These are phyloP conservation scores for Saturnia pavonia DNA, from an alignment of 2,888 invertebrate genomes.

Conservation along the genomic window DNA sequence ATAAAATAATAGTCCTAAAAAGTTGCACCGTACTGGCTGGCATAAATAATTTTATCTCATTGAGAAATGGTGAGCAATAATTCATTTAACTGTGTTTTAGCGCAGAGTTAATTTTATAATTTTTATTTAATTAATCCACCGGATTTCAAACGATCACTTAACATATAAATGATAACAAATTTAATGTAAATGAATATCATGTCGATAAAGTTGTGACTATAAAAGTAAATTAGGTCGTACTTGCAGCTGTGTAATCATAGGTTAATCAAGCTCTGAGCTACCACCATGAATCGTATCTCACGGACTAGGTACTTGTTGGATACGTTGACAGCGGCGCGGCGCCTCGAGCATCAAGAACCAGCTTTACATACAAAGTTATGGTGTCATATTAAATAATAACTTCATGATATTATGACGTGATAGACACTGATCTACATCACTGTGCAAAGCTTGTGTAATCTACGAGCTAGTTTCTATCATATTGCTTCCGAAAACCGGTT, in stretches of 20 bases:
- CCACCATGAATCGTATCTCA: conserved; percentile 12
- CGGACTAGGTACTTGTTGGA: conserved; percentile 7
- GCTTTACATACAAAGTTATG: conserved; percentile 27
- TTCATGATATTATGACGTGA: conserved; percentile 30
- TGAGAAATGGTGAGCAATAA: too few relatives aligned
- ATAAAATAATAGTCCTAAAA: too few relatives aligned
- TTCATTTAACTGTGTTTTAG: too few relatives aligned
- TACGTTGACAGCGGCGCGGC: background rate
- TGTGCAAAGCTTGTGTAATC: conserved; percentile 11
- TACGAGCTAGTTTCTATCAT: background rate
- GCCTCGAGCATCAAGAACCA: conserved; percentile 30
- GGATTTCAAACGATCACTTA: too few relatives aligned
- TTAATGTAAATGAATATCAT: too few relatives aligned
- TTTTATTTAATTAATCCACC: too few relatives aligned
- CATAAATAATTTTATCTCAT: too few relatives aligned
- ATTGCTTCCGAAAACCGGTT: conserved; percentile 2
- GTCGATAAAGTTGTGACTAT: background rate
- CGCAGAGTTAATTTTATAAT: too few relatives aligned
- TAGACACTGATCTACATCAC: conserved; percentile 23
- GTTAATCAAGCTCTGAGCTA: conserved; percentile 3
- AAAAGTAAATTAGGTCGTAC: background rate
- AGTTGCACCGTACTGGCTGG: too few relatives aligned
- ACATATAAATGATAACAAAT: too few relatives aligned
- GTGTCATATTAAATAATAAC: conserved; percentile 34
- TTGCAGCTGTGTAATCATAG: background rate